Evolutionary conservation across 1,140 invertebrate genomes (phyloP), one percentile per base, ranked within the genome.

Genomic region (Diorhabda elongata): DNA sequence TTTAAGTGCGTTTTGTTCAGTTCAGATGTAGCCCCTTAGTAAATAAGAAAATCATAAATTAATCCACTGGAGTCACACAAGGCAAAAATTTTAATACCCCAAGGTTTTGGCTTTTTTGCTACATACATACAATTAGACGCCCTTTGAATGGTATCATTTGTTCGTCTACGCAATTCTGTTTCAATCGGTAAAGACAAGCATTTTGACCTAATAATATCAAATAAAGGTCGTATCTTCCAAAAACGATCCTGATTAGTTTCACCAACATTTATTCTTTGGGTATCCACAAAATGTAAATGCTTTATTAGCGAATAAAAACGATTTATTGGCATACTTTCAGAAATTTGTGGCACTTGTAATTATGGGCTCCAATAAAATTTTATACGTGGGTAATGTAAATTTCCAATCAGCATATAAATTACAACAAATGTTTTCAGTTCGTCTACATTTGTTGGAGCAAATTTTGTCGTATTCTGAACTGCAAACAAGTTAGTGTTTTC

Each of bases 11-110:
- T 70, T 60, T 61, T 45, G 26, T 65, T 45, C 43, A 77, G 68
- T 73, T 74, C 74, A 42, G 75, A 75, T 47, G 58, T 73, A 59
- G n/a, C 64, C 7, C 73, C 78, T 78, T 77, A 73, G 58, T 76
- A 78, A 42, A 78, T 66, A 52, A 77, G 61, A 67, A 76, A 80
- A 71, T 74, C 74, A 72, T 74, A 78, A 6, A 72, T 66, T 45
- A 69, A 59, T 41, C 76, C 64, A 74, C 68, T 26, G 26, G 26
- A 26, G 57, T 69, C 75, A 64, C 79, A 80, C 8, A 82, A 65
- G 63, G 80, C 81, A 69, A 73, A 81, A 58, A 82, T 68, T 76
- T 81, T 82, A 0, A 81, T 71, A 3, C 76, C 77, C 70, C 78
- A 81, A 74, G 78, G 80, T 61, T 79, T 73, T n/a, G 64, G 44